These are phyloP conservation scores for Phragmatobia fuliginosa DNA, from an alignment of 2,888 invertebrate species.

Conservation along the genomic window DNA sequence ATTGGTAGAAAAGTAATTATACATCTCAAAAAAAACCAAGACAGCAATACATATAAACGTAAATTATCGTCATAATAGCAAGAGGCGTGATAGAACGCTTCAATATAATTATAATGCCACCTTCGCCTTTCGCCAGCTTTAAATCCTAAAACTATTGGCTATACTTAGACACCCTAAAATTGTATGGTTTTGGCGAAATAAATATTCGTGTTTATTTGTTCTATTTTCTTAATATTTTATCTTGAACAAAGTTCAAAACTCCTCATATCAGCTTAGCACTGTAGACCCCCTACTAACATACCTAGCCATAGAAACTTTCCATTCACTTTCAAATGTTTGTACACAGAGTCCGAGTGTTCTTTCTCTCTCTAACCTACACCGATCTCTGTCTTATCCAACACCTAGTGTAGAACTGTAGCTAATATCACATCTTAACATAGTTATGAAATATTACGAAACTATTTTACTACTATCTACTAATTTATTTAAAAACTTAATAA, in stretches of 20 bases:
- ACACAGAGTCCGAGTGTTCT: slow-evolving; percentile 67
- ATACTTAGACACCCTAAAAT: neutral
- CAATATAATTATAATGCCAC: slow-evolving; percentile 1
- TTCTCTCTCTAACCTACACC: slow-evolving; percentile 76
- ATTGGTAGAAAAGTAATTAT: too few species aligned
- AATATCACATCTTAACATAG: slow-evolving; percentile 38
- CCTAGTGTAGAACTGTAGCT: slow-evolving; percentile 45
- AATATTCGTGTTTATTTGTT: neutral
- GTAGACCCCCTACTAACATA: slow-evolving; percentile 39
- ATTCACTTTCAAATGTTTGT: slow-evolving; percentile 42
- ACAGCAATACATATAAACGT: neutral
- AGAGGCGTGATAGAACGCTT: neutral
- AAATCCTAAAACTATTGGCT: neutral
- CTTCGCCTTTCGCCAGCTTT: slow-evolving; percentile 1
- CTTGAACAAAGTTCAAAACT: neutral
- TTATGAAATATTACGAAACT: slow-evolving; percentile 13
- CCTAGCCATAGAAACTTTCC: slow-evolving; percentile 33
- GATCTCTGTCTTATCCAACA: slow-evolving; percentile 57
- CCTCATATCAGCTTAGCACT: slow-evolving; percentile 5
- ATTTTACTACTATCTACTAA: neutral
- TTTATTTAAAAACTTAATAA: neutral
- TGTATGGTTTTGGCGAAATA: slow-evolving; percentile 6
- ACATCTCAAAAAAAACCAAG: neutral
- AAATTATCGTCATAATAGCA: neutral
- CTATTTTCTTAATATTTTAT: slow-evolving; percentile 7